Conservation (phyloP, 2,797 vertebrate genomes). For the Vultur gryphus region DNA sequence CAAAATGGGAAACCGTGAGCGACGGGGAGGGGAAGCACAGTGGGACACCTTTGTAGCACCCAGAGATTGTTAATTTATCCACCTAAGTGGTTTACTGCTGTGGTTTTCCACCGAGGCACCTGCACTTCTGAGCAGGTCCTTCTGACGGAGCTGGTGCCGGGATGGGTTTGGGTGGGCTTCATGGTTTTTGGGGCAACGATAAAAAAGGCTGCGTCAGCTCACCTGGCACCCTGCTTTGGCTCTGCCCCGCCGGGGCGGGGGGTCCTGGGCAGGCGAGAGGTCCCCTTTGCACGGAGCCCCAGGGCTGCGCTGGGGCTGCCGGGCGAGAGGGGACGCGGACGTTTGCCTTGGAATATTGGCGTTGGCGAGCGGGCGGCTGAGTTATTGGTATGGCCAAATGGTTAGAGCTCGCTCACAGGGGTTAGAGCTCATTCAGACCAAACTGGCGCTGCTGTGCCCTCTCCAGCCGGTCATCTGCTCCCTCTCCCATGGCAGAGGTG, state of each 20-base stretch:
- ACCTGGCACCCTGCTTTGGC: not conserved
- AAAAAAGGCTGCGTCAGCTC: not conserved
- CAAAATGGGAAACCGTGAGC: rapidly evolving
- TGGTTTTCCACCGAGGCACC: rapidly evolving
- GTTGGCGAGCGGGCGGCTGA: rapidly evolving
- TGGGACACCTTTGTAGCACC: rapidly evolving
- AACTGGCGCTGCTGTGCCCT: not conserved
- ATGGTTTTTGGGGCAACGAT: rapidly evolving
- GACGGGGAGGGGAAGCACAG: no score
- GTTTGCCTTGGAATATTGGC: rapidly evolving
- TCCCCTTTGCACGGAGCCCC: not conserved
- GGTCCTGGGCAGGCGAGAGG: not conserved
- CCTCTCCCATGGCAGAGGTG: rapidly evolving
- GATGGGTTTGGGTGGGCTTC: not conserved
- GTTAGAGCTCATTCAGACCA: rapidly evolving
- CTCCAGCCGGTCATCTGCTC: rapidly evolving
- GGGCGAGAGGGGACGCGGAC: rapidly evolving
- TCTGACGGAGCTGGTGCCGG: not conserved
- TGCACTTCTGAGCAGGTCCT: no score
- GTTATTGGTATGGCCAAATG: rapidly evolving
- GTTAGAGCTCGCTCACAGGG: rapidly evolving
- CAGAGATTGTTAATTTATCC: not conserved
- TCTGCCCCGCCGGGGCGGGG: rapidly evolving
- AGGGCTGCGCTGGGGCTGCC: not conserved
- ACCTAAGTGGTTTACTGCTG: not conserved